Percentiles rank a stretch among this genome's conserved stretches.
These are phyloP conservation scores for Tympanoctomys barrerae DNA, from an alignment of 2,797 vertebrate genomes.

Conservation along the genomic window DNA sequence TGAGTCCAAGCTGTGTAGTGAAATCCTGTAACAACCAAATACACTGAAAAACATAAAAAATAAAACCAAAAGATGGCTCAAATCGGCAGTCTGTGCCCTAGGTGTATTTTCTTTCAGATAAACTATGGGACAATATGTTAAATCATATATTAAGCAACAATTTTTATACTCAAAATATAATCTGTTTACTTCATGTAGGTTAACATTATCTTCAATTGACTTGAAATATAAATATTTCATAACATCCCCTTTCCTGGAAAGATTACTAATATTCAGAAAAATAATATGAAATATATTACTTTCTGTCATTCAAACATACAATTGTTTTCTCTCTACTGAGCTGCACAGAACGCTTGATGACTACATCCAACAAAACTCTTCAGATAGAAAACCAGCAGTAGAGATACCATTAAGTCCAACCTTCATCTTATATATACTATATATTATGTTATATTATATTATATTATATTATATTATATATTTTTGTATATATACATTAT, in stretches of 20 bases:
- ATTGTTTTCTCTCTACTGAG: neutral
- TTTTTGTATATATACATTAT: neutral
- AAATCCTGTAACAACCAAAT: too few relatives aligned
- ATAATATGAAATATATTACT: neutral
- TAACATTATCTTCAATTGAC: conserved; percentile 6
- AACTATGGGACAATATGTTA: neutral
- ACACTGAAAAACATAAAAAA: too few relatives aligned
- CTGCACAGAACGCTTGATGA: neutral
- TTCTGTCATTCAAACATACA: neutral
- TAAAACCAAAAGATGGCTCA: conserved; percentile 23
- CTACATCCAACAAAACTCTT: neutral
- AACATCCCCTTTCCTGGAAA: neutral
- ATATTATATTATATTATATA: too few relatives aligned
- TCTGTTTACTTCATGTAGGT: neutral
- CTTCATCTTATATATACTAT: neutral
- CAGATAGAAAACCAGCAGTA: neutral
- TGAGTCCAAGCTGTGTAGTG: too few relatives aligned
- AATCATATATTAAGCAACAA: neutral
- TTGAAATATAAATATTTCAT: conserved; percentile 25
- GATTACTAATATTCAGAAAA: neutral
- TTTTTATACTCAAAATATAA: conserved; percentile 44
- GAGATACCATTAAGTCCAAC: neutral
- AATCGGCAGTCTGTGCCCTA: neutral
- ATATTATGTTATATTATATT: too few relatives aligned
- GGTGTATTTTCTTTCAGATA: neutral